Evolutionary conservation across 2,113 vertebrate genomes (phyloP), one percentile per base, ranked within the genome.

Genomic region (Nansenia antarctica): DNA sequence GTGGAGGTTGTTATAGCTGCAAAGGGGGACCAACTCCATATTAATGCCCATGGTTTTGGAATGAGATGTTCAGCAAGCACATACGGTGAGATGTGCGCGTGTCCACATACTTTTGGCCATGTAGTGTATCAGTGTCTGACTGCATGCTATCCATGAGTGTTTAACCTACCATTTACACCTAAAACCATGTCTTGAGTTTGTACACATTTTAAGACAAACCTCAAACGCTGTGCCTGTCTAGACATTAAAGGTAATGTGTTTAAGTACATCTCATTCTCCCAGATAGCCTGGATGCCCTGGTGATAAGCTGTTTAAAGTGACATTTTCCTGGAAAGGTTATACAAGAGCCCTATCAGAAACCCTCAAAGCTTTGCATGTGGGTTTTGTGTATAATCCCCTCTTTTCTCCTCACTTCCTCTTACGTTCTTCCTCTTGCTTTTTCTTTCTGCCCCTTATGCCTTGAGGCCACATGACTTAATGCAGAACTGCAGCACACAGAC

Each of bases 391-490:
- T 55, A 72, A 55, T 55, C 45, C 15, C 32, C 45, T 39, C 12
- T 32, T 12, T 55, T 47, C 73, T 24, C 59, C 39, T 47, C 55
- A 55, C 35, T 65, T 37, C n/a, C 12, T 12, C 14, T 37, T 45
- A 34, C 57, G 5, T 24, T 67, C 53, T 35, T 15, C 35, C 53
- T 68, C 26, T 52, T 37, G 61, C 59, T 63, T 35, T 35, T 35
- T 22, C 47, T 8, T 53, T 47, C 42, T 18, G 53, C 29, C 18
- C 47, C 30, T 29, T 11, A 31, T 53, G 58, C 37, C 45, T 60
- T 52, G 32, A 64, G 69, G 72, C 62, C 37, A 66, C 18, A 57
- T 74, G 74, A n/a, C 9, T 62, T 69, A 81, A 70, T 55, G 71
- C 20, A 34, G 42, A 34, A 34, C 66, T 68, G 63, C 52, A 66